Conservation (phyloP, 2,113 vertebrate species). For the Sterna hirundo region DNA sequence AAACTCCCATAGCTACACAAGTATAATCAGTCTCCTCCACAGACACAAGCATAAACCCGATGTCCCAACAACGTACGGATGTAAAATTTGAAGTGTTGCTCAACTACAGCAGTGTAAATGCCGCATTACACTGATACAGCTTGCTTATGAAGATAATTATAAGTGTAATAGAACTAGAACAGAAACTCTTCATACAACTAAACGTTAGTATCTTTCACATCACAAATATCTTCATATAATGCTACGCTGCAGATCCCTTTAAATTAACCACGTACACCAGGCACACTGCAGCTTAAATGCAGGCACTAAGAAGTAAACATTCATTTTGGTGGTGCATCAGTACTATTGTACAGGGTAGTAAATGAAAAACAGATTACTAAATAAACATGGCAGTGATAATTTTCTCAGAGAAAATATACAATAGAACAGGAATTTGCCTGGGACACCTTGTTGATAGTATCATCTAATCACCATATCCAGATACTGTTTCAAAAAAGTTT, state of each 20-base stretch:
- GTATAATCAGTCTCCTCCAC: neutral
- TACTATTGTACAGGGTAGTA: neutral
- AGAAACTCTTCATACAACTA: neutral
- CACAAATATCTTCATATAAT: neutral
- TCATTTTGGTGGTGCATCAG: neutral
- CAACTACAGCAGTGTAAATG: neutral
- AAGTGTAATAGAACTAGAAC: neutral
- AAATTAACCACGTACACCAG: neutral
- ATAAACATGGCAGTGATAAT: neutral
- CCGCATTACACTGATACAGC: neutral
- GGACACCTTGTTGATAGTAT: neutral
- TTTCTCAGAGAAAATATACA: neutral
- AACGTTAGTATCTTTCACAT: neutral
- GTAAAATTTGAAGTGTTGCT: neutral
- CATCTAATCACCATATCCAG: neutral
- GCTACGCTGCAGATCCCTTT: neutral
- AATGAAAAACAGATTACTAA: neutral
- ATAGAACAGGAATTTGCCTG: neutral
- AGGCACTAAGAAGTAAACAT: neutral
- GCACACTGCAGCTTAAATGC: neutral
- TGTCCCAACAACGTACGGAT: accelerated
- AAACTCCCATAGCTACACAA: neutral
- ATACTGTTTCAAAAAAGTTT: neutral
- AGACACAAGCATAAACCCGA: neutral
- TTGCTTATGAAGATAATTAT: neutral